Percentiles rank a stretch among this genome's conserved stretches.
Conservation (phyloP, 2,797 vertebrate genomes). For the Diglossa cyanea region DNA sequence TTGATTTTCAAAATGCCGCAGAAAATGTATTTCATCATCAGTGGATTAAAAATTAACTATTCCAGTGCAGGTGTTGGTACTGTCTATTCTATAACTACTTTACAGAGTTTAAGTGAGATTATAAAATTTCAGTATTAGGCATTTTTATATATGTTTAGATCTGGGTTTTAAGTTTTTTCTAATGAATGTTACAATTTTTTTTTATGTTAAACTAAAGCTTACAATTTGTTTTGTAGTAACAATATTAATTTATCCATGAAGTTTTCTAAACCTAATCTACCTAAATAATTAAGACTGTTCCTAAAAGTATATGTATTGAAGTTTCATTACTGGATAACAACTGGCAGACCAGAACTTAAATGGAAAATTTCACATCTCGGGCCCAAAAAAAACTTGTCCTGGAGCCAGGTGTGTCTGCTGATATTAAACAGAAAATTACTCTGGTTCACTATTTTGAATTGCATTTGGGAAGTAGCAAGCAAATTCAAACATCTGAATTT, state of each 20-base stretch:
- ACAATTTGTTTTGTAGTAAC: not conserved
- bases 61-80: not conserved
- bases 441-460: not conserved
- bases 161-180: not conserved
- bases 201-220: not conserved
- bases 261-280: not conserved
- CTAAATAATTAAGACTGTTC: not conserved
- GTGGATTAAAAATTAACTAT: not conserved
- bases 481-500: not conserved
- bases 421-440: not conserved
- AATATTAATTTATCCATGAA: not conserved
- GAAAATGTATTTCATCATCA: not conserved
- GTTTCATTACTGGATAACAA: not conserved
- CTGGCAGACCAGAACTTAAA: constrained; percentile 26
- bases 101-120: not conserved
- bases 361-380: not conserved
- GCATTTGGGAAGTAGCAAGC: not conserved
- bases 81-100: not conserved
- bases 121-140: not conserved
- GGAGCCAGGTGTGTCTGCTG: not conserved
- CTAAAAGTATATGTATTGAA: not conserved
- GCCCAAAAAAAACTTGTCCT: not conserved
- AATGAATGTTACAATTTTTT: not conserved
- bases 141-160: not conserved
- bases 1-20: constrained; percentile 48